phyloP scores from a whole-genome alignment of 1,140 invertebrate species.

The Aradophagus sp. region DNA sequence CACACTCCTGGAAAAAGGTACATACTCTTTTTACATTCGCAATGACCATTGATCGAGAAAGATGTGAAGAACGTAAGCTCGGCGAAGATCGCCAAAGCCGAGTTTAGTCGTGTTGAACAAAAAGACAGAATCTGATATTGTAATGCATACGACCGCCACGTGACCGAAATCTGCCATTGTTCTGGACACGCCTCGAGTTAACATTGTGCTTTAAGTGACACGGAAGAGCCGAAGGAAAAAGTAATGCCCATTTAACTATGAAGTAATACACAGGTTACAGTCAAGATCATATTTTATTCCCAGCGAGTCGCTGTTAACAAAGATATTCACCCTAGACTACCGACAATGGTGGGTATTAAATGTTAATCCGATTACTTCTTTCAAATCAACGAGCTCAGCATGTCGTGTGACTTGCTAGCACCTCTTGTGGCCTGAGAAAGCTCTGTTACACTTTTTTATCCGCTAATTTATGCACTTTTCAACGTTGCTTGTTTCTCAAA shows the following conservation, averaged over 20 bases:
- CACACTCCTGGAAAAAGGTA: too few species aligned
- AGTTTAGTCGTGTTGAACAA: slow-evolving; percentile 2
- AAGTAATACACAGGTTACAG: slow-evolving; percentile 51
- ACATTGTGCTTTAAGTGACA: slow-evolving; percentile 53
- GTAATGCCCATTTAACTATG: slow-evolving; percentile 52
- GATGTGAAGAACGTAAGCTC: too few species aligned
- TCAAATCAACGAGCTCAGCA: slow-evolving; percentile 58
- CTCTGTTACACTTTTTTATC: slow-evolving; percentile 19
- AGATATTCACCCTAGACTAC: slow-evolving; percentile 52
- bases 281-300: slow-evolving; percentile 56
- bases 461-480: neutral
- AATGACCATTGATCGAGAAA: too few species aligned
- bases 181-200: slow-evolving; percentile 47
- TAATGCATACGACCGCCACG: slow-evolving; percentile 37
- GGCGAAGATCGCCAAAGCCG: neutral
- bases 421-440: slow-evolving; percentile 46
- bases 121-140: slow-evolving; percentile 25
- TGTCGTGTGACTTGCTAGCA: slow-evolving; percentile 52
- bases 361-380: slow-evolving; percentile 60
- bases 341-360: slow-evolving; percentile 55
- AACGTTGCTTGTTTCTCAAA: too few species aligned
- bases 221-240: slow-evolving; percentile 52
- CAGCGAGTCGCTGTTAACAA: slow-evolving; percentile 55
- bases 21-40: too few species aligned
- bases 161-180: slow-evolving; percentile 48